Evolutionary conservation across 92 coral and sea anemone species (phyloP).

Genomic region (Siderastrea siderea): DNA sequence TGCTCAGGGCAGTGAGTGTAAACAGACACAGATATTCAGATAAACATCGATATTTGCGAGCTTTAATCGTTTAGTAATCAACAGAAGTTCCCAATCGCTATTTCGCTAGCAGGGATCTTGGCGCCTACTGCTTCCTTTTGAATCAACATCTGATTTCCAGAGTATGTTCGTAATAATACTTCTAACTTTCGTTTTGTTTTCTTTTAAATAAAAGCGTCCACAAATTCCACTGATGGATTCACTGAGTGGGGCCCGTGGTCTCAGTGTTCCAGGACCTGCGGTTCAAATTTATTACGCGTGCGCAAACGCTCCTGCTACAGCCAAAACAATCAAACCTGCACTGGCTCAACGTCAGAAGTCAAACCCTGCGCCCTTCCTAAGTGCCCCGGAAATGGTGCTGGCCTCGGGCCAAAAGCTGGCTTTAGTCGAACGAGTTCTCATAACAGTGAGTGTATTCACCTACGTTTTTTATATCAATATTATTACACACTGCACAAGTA

Average conservation of each 20-base stretch:
- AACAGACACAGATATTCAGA: too few species aligned
- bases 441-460: slow-evolving; percentile 27
- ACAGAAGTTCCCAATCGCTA: too few species aligned
- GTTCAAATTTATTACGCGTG: slow-evolving; percentile 58
- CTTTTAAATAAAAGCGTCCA: neutral
- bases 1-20: too few species aligned
- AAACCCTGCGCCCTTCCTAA: slow-evolving; percentile 51
- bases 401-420: neutral
- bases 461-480: neutral
- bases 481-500: neutral
- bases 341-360: slow-evolving; percentile 56
- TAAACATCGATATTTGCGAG: too few species aligned
- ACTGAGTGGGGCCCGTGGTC: slow-evolving; percentile 83
- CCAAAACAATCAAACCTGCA: slow-evolving; percentile 73
- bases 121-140: too few species aligned
- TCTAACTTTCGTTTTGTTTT: neutral
- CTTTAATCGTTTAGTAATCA: too few species aligned
- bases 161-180: too few species aligned
- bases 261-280: slow-evolving; percentile 76
- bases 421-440: neutral
- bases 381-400: slow-evolving; percentile 20
- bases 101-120: too few species aligned
- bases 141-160: too few species aligned
- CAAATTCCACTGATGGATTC: slow-evolving; percentile 58
- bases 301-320: slow-evolving; percentile 75